Conservation (phyloP, 2,113 vertebrate genomes). For the Pongo pygmaeus region DNA sequence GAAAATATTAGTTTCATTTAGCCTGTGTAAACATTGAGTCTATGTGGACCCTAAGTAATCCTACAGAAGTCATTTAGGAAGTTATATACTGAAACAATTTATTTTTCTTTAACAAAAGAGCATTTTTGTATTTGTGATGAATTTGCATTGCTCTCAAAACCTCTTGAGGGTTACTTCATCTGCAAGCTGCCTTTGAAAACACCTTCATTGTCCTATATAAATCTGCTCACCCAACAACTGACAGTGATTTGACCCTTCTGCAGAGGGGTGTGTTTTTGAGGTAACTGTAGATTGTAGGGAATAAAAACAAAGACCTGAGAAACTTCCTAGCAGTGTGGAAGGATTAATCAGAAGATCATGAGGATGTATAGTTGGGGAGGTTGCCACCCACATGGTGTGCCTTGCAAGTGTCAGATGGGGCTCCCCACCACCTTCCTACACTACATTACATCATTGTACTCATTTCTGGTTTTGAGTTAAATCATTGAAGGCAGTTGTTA, state of each 20-base stretch:
- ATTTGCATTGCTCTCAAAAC: background rate
- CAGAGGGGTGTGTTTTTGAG: background rate
- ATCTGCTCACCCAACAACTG: background rate
- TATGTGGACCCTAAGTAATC: background rate
- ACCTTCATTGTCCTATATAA: background rate
- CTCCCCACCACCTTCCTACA: accelerated
- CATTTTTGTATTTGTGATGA: background rate
- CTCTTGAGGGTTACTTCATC: background rate
- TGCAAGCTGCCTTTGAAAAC: background rate
- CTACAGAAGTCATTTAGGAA: background rate
- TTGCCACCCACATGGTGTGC: background rate
- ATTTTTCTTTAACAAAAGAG: background rate
- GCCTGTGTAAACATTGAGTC: background rate
- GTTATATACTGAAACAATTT: background rate
- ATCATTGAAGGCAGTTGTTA: background rate
- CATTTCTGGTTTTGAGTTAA: background rate
- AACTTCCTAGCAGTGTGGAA: background rate
- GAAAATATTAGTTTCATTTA: background rate
- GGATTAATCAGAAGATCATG: background rate
- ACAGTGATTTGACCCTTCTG: background rate
- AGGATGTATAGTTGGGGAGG: background rate
- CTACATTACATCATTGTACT: background rate
- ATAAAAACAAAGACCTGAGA: background rate
- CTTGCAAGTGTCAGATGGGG: background rate
- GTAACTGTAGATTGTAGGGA: background rate